Conservation (phyloP, 2,797 vertebrate species). For the Argyrosomus regius region DNA sequence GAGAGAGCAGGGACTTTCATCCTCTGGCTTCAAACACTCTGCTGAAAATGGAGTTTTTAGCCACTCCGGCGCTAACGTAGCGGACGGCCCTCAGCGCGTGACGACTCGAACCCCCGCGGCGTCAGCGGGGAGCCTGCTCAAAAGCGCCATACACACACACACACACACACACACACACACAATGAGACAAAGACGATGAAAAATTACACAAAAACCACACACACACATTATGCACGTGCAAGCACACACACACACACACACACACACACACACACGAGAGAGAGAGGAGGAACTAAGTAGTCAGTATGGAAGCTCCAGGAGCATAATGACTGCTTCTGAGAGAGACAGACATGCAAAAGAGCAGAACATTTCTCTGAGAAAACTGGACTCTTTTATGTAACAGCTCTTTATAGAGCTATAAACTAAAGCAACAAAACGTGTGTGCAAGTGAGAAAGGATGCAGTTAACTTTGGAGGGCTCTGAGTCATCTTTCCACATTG, state of each 20-base stretch:
- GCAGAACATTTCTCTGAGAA: constrained; percentile 63
- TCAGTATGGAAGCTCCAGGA: constrained; percentile 60
- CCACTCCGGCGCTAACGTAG: constrained; percentile 51
- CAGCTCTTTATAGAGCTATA: constrained; percentile 53
- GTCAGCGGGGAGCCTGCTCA: constrained; percentile 71
- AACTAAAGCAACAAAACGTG: constrained; percentile 45
- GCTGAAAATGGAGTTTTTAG: constrained; percentile 76
- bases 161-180: constrained; percentile 30
- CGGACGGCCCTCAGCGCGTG: constrained; percentile 64
- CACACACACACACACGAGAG: constrained; percentile 18
- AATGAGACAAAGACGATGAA: constrained; percentile 35
- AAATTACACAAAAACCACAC: constrained; percentile 2
- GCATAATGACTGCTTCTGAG: constrained; percentile 66
- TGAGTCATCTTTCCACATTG: constrained; percentile 56
- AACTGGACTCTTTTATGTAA: constrained; percentile 68
- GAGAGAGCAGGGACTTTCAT: constrained; percentile 69
- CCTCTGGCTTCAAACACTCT: constrained; percentile 76
- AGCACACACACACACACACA: constrained; percentile 17
- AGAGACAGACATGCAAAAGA: constrained; percentile 53
- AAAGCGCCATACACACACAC: constrained; percentile 36
- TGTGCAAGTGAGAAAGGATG: constrained; percentile 29
- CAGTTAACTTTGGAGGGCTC: constrained; percentile 59
- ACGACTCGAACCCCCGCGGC: constrained; percentile 63
- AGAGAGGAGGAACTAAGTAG: constrained; percentile 53
- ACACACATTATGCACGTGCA: constrained; percentile 29